These are phyloP conservation scores for Bombus waltoni DNA, from an alignment of 1,140 invertebrate genomes.

Conservation along the genomic window DNA sequence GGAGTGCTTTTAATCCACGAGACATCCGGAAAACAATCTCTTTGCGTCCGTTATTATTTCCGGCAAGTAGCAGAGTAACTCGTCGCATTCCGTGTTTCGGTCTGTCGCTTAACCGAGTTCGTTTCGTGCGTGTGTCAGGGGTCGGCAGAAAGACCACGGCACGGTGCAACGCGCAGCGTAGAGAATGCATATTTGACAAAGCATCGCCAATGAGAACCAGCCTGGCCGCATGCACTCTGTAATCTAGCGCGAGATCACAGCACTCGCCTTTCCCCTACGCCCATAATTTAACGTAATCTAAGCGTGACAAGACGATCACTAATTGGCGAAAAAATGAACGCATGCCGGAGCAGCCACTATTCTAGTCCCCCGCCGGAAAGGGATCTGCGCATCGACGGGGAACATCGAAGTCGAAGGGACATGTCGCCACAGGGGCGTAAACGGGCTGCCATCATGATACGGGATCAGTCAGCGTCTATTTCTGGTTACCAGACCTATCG, in stretches of 20 bases:
- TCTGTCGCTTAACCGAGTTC: conserved; percentile 21
- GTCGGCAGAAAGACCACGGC: neutral
- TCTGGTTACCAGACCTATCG: conserved; percentile 80
- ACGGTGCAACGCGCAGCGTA: conserved; percentile 39
- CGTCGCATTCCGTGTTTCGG: conserved; percentile 23
- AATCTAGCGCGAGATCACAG: conserved; percentile 69
- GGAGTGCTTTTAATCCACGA: neutral
- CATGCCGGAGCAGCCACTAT: conserved; percentile 80
- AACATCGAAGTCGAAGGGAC: conserved; percentile 86
- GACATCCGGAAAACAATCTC: neutral
- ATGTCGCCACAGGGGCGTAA: conserved; percentile 90
- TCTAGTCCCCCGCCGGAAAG: conserved; percentile 86
- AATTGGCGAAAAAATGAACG: conserved; percentile 73
- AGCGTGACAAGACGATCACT: conserved; percentile 61
- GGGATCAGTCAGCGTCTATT: conserved; percentile 82
- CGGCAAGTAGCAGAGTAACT: conserved; percentile 16
- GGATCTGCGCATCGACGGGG: conserved; percentile 82
- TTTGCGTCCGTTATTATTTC: neutral
- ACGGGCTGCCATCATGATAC: conserved; percentile 86
- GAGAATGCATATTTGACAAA: conserved; percentile 47
- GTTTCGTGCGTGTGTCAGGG: neutral
- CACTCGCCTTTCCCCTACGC: conserved; percentile 59
- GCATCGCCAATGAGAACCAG: conserved; percentile 56
- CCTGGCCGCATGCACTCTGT: conserved; percentile 66
- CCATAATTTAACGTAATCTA: conserved; percentile 46